Evolutionary conservation across 2,888 invertebrate genomes (phyloP), one percentile per base, ranked within the genome.

Genomic region (Peribatodes rhomboidaria): DNA sequence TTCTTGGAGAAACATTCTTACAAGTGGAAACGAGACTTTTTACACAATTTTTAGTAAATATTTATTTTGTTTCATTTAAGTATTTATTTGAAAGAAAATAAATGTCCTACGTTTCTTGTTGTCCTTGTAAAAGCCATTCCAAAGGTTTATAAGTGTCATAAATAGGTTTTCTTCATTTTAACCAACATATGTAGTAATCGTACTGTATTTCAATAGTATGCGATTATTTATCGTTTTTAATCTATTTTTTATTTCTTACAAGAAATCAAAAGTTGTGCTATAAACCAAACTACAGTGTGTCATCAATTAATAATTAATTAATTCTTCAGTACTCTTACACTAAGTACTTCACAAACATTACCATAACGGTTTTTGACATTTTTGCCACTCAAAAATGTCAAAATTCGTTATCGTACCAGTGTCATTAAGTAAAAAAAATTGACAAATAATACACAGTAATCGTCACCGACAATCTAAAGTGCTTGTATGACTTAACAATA

Each of bases 401-500:
- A 27, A 27, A 27, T 27, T 9, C 35, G 4, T n/a, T 27, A n/a
- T 10, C 27, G 11, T n/a, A n/a, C n/a, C n/a, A n/a, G n/a, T n/a
- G n/a, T n/a, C n/a, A n/a, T n/a, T n/a, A n/a, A n/a, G n/a, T n/a
- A n/a, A n/a, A n/a, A n/a, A n/a, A n/a, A n/a, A n/a, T n/a, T n/a
- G n/a, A n/a, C n/a, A n/a, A n/a, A n/a, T n/a, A n/a, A n/a, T n/a
- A n/a, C n/a, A n/a, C 37, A 9, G 0, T 1, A 8, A 55, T 55
- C 44, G 20, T 55, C 42, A 55, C 42, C 42, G 42, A 55, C 42
- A 16, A 55, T 55, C 55, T 55, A 55, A 33, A 55, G 44, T 33
- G 31, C 1, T 53, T 18, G 33, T 14, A 47, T 14, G n/a, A 8
- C 47, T 14, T 14, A 47, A 47, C n/a, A 47, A 27, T 31, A 31